These are phyloP conservation scores for Calliphora vicina DNA, from an alignment of 1,140 invertebrate species.

Conservation along the genomic window DNA sequence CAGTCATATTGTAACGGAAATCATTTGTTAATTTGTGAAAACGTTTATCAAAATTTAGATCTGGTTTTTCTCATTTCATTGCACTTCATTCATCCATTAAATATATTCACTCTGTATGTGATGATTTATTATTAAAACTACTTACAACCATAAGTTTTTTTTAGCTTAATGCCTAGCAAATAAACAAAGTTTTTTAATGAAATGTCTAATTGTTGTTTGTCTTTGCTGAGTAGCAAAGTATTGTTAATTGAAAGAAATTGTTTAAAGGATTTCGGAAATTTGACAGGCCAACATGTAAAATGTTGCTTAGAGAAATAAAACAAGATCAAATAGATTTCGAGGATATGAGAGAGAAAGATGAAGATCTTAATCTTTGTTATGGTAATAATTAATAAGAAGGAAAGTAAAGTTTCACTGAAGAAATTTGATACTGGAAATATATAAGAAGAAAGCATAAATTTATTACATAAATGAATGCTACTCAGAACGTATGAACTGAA, in stretches of 20 bases:
- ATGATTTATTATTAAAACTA: conserved; percentile 23
- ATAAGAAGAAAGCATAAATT: too few species aligned
- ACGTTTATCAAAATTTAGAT: conserved; percentile 29
- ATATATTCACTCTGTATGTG: neutral
- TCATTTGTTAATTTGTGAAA: conserved; percentile 35
- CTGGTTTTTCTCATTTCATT: conserved; percentile 17
- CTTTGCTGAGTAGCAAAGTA: neutral
- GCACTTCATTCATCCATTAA: neutral
- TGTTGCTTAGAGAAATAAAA: neutral
- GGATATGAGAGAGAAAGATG: too few species aligned
- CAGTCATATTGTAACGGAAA: conserved; percentile 29
- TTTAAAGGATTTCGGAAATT: neutral
- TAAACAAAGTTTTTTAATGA: too few species aligned
- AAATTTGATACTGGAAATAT: too few species aligned
- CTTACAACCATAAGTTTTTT: neutral
- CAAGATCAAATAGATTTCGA: neutral
- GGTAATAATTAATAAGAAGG: too few species aligned
- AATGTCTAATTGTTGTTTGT: neutral
- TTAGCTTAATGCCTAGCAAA: too few species aligned
- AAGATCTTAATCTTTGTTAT: too few species aligned
- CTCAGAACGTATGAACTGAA: too few species aligned
- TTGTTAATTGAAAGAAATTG: conserved; percentile 1
- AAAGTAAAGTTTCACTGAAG: too few species aligned
- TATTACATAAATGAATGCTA: too few species aligned
- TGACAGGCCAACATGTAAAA: neutral